Conservation (phyloP, 2,888 invertebrate genomes). For the Bedellia somnulentella region DNA sequence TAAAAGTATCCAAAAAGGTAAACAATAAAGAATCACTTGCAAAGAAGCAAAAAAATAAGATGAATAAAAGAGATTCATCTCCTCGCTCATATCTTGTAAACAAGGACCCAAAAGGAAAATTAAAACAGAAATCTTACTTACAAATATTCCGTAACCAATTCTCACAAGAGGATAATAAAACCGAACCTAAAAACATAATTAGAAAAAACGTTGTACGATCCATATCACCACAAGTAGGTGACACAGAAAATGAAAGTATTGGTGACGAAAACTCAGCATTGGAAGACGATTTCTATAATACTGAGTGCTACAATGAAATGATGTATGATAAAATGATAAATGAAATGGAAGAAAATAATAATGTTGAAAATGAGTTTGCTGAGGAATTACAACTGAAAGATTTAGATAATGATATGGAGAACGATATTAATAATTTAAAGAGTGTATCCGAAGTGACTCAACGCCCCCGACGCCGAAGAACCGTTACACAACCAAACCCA, state of each 20-base stretch:
- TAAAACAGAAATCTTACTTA: slow-evolving; percentile 29
- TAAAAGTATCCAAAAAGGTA: slow-evolving; percentile 31
- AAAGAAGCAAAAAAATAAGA: slow-evolving; percentile 11
- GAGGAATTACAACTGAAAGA: slow-evolving; percentile 14
- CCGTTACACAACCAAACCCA: slow-evolving; percentile 24
- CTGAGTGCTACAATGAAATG: slow-evolving; percentile 46
- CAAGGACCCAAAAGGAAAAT: slow-evolving; percentile 25
- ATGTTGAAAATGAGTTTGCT: slow-evolving; percentile 16
- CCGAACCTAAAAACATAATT: no score
- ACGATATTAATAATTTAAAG: slow-evolving; percentile 30
- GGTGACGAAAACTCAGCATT: slow-evolving; percentile 18
- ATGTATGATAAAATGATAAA: slow-evolving; percentile 38
- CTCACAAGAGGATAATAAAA: slow-evolving; percentile 13
- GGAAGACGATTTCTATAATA: slow-evolving; percentile 30
- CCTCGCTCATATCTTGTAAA: slow-evolving; percentile 27
- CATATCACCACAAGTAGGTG: slow-evolving; percentile 41
- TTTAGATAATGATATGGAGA: no score
- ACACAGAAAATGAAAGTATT: slow-evolving; percentile 43
- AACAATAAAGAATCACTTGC: slow-evolving; percentile 4
- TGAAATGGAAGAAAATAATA: slow-evolving; percentile 22
- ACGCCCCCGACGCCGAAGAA: slow-evolving; percentile 14
- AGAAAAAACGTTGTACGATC: slow-evolving; percentile 45
- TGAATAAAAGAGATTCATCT: neutral
- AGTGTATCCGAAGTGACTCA: slow-evolving; percentile 42
- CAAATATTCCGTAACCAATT: slow-evolving; percentile 44